Percentiles rank a stretch among this genome's conserved stretches.
phyloP scores from a whole-genome alignment of 2,113 vertebrate species.

The Sardina pilchardus region DNA sequence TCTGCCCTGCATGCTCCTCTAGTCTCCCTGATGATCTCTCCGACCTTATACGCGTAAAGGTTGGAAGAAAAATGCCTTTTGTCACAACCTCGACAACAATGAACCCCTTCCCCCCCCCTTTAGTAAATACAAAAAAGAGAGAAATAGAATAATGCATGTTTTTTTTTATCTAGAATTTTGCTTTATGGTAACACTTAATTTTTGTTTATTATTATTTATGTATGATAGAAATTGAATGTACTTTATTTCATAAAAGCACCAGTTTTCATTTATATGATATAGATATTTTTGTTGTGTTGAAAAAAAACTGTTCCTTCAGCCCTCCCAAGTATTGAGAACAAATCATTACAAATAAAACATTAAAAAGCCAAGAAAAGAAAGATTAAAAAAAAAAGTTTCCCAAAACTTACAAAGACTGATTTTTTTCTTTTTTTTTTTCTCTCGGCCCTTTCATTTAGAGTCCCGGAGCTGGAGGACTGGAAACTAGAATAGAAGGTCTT shows the following conservation, averaged over 20 bases:
- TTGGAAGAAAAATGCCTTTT: conserved; percentile 73
- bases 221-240: conserved; percentile 82
- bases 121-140: conserved; percentile 76
- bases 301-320: conserved; percentile 80
- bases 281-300: conserved; percentile 70
- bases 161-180: conserved; percentile 67
- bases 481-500: conserved; percentile 71
- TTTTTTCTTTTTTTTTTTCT: conserved; percentile 60
- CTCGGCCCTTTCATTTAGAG: conserved; percentile 77
- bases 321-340: conserved; percentile 74
- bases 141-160: conserved; percentile 78
- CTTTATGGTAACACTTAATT: conserved; percentile 78
- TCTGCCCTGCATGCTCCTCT: conserved; percentile 1
- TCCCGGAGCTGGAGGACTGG: conserved; percentile 77
- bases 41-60: conserved; percentile 53
- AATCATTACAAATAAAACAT: conserved; percentile 68
- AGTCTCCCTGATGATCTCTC: conserved; percentile 15
- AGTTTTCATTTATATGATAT: conserved; percentile 76
- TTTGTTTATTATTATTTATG: conserved; percentile 75
- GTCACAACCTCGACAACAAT: conserved; percentile 70
- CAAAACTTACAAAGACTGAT: conserved; percentile 76
- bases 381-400: conserved; percentile 66
- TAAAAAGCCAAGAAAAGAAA: conserved; percentile 55
- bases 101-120: conserved; percentile 67
- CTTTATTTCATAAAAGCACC: conserved; percentile 83